These are phyloP conservation scores for Nycticebus coucang DNA, from an alignment of 2,113 vertebrate species.

Conservation along the genomic window DNA sequence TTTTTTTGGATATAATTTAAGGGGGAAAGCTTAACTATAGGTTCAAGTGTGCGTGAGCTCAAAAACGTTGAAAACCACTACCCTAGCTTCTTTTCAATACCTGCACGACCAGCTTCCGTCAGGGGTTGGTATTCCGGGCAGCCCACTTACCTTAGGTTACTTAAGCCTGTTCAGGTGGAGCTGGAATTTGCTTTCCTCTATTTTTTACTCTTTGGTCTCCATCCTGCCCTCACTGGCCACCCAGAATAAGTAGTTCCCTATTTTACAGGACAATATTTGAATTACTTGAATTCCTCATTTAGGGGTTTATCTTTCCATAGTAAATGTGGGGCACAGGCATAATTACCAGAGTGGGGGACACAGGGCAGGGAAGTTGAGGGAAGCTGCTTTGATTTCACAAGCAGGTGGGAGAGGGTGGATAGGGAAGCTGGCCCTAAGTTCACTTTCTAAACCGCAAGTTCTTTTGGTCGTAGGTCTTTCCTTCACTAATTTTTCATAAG, in stretches of 20 bases:
- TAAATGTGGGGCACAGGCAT: neutral
- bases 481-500: neutral
- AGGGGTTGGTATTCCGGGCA: neutral
- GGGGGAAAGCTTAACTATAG: too few relatives aligned
- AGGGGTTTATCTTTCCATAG: neutral
- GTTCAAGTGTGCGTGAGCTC: too few relatives aligned
- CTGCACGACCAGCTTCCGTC: neutral
- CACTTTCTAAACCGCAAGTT: neutral
- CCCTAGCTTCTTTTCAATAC: neutral
- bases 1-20: too few relatives aligned
- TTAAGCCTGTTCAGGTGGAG: neutral
- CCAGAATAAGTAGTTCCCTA: neutral
- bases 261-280: neutral
- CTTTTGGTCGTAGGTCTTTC: neutral
- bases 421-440: accelerated
- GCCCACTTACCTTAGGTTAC: neutral
- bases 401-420: neutral
- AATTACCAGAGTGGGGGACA: neutral
- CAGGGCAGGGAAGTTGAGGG: neutral
- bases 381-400: neutral
- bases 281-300: neutral
- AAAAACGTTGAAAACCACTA: too few relatives aligned
- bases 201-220: neutral
- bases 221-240: neutral
- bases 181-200: neutral